A percentile compares a stretch with the other conserved stretches of the same genome.
phyloP scores from a whole-genome alignment of 2,113 vertebrate genomes.

The Typhlomys cinereus region DNA sequence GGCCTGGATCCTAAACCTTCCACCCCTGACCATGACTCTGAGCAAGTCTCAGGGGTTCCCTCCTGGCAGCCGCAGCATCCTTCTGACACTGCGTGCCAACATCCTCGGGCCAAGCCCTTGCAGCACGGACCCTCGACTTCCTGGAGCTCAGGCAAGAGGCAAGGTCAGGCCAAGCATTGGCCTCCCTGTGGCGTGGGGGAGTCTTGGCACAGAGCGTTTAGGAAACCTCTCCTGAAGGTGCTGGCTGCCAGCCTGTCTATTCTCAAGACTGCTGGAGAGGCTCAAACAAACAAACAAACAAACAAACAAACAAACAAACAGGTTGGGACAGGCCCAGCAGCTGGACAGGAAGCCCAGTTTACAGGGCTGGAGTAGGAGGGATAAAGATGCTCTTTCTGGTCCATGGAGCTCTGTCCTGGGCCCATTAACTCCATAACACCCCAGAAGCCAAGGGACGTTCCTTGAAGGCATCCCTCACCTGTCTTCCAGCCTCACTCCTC shows the following conservation, averaged over 20 bases:
- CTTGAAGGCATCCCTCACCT: accelerated
- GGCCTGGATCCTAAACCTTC: background rate
- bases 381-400: background rate
- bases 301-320: too few species aligned
- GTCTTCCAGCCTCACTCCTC: background rate
- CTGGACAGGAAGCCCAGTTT: accelerated
- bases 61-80: accelerated
- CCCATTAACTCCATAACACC: background rate
- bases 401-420: background rate
- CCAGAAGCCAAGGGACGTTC: background rate
- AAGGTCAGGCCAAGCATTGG: background rate
- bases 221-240: background rate
- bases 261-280: background rate
- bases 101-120: background rate
- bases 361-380: accelerated
- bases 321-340: background rate
- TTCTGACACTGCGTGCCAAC: background rate
- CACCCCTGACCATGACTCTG: too few species aligned
- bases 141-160: background rate
- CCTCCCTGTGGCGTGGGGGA: background rate
- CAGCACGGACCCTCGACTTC: background rate
- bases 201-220: background rate
- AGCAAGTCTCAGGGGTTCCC: background rate
- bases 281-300: too few species aligned
- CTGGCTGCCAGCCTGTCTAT: background rate